These are phyloP conservation scores for Etheostoma cragini DNA, from an alignment of 2,113 vertebrate species.

Conservation along the genomic window DNA sequence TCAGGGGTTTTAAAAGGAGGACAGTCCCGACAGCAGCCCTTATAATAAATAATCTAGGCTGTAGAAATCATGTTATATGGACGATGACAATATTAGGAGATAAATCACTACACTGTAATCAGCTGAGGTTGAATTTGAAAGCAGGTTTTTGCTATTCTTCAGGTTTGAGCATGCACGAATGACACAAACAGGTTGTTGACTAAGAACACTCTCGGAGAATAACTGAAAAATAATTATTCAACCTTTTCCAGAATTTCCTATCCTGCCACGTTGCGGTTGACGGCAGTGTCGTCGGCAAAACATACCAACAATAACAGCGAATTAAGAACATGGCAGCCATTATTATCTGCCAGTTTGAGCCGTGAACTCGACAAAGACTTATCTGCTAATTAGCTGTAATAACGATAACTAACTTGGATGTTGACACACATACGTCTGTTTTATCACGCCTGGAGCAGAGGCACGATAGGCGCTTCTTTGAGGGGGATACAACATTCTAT, in stretches of 20 bases:
- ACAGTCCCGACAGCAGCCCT: neutral
- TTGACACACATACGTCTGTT: slow-evolving; percentile 37
- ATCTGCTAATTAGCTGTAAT: slow-evolving; percentile 68
- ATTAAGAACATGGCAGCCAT: slow-evolving; percentile 47
- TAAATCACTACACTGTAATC: neutral
- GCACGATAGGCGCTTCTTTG: slow-evolving; percentile 1
- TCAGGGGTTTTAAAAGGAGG: neutral
- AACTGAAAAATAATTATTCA: slow-evolving; percentile 55
- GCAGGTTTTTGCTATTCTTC: slow-evolving; percentile 5
- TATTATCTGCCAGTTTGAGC: slow-evolving; percentile 59
- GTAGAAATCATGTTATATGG: neutral
- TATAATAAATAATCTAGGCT: slow-evolving; percentile 5
- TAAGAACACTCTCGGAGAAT: slow-evolving; percentile 15
- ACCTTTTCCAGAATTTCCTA: slow-evolving; percentile 31
- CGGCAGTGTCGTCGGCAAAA: slow-evolving; percentile 58
- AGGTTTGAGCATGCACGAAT: neutral
- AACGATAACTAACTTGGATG: slow-evolving; percentile 44
- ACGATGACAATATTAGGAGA: slow-evolving; percentile 20
- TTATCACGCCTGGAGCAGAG: slow-evolving; percentile 21
- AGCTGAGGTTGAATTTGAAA: neutral
- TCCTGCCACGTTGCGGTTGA: slow-evolving; percentile 48
- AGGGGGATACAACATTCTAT: slow-evolving; percentile 19
- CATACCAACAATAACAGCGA: slow-evolving; percentile 38
- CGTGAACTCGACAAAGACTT: slow-evolving; percentile 41
- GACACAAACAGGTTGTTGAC: slow-evolving; percentile 37